Evolutionary conservation across 2,888 invertebrate genomes (phyloP), one percentile per base, ranked within the genome.

Genomic region (Aricia artaxerxes): DNA sequence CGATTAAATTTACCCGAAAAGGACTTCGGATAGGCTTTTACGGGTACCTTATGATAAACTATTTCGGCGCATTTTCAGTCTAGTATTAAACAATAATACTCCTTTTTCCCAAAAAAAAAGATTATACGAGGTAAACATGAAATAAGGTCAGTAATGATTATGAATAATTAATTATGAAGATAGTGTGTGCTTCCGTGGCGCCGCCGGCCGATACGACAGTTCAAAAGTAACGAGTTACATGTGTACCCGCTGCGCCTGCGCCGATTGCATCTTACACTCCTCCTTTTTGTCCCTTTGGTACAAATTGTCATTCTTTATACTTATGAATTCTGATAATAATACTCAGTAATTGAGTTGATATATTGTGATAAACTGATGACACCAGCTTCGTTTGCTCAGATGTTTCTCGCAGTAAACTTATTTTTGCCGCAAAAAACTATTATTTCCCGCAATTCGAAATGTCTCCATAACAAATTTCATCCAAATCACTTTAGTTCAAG

Each of bases 151-250:
- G 5, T 69, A 38, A 69, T 69, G 35, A 69, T 69, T 13, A 69
- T 49, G 75, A 24, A 75, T 75, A 75, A 75, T 75, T 75, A 24
- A 75, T 75, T 49, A 49, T 44, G 44, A 44, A 75, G 49, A 44
- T 49, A 44, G 24, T 13, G 31, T 24, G 11, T 49, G 44, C 77
- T 78, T 79, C 79, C 72, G 79, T 78, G 86, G 86, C 86, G 85
- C 85, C 86, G 83, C 80, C 81, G 83, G 84, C 79, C 80, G 84
- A 86, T 86, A 85, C 85, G 84, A 83, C 82, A 83, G 82, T 82
- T 84, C 85, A 87, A 88, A 87, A 86, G 89, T 88, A 92, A 89
- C 87, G 86, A 87, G 87, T 90, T 89, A 88, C 86, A 83, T 86
- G 85, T 85, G 80, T 80, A 79, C 88, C 89, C 83, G 89, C 89